Conservation (phyloP, 2,888 invertebrate species). For the Melanargia galathea region DNA sequence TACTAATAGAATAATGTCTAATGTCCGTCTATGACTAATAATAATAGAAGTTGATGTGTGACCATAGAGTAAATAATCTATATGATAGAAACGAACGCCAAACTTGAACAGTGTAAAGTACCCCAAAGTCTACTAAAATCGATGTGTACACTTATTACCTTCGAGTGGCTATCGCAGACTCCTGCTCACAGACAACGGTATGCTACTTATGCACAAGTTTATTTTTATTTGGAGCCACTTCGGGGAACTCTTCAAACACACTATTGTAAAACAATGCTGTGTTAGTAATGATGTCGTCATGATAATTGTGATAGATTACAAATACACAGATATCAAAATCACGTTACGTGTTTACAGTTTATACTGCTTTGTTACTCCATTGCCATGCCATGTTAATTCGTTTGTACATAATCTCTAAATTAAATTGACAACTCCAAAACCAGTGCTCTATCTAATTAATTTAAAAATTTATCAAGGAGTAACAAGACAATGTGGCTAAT, state of each 20-base stretch:
- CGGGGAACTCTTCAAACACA: constrained; percentile 81
- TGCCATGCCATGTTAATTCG: too few relatives aligned
- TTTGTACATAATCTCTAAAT: too few relatives aligned
- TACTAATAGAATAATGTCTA: neutral
- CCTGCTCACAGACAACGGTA: constrained; percentile 30
- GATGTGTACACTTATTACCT: constrained; percentile 18
- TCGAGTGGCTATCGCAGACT: constrained; percentile 40
- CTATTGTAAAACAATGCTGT: constrained; percentile 70
- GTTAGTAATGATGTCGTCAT: constrained; percentile 59
- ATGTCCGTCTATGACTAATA: too few relatives aligned
- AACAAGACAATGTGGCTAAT: too few relatives aligned
- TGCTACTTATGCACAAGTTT: constrained; percentile 58
- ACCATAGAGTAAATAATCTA: neutral
- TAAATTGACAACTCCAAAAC: too few relatives aligned
- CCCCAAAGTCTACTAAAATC: constrained; percentile 16
- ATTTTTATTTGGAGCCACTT: constrained; percentile 74
- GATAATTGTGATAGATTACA: neutral
- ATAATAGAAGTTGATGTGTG: neutral
- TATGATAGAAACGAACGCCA: neutral
- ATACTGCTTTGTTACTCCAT: constrained; percentile 10
- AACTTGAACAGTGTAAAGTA: constrained; percentile 2
- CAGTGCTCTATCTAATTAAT: too few relatives aligned
- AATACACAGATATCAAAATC: neutral
- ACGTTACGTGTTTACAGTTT: neutral
- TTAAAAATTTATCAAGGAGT: neutral